Evolutionary conservation across 2,113 vertebrate genomes (phyloP), one percentile per base, ranked within the genome.

Genomic region (Mus musculus): DNA sequence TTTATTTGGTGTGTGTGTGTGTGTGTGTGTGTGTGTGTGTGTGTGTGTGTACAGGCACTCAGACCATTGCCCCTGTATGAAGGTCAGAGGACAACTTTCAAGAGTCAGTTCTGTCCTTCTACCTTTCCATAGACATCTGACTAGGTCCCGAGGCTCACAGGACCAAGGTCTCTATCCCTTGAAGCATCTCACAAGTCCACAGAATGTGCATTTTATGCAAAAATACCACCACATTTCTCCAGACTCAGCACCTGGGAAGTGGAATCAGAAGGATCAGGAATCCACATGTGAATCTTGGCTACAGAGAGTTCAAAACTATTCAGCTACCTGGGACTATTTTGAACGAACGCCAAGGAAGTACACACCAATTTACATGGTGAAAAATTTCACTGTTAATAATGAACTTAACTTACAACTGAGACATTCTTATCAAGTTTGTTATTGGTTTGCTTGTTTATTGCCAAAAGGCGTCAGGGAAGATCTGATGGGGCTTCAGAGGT

Each of bases 341-440:
- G 22, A 22, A 13, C 16, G 36, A 89, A 49, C 54, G 61, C 26
- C n/a, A 67, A 39, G 54, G 12, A 77, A 17, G 0, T 8, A 72
- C 28, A 63, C 2, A 49, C 36, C 20, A 63, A 72, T 90, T 94
- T 91, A 20, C 52, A 67, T 92, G 54, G 42, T 59, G 56, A 75
- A 88, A 63, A 49, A 75, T 61, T 94, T 88, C 63, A 39, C 28
- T 30, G 30, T 91, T 9, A 46, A 85, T 17, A 19, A 46, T 28
- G 54, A 93, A 73, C 6, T 88, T 56, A 91, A 89, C n/a, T 84
- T 90, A 85, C 92, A 54, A 81, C 71, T 36, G 69, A 72, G 12
- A 4, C 86, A 5, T 26, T 22, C 63, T 36, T 46, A 17, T n/a
- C 76, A 69, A 42, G 56, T 80, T 75, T 63, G 75, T 46, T 63